Conservation (phyloP, 2,113 vertebrate genomes). For the Daphoenositta chrysoptera region DNA sequence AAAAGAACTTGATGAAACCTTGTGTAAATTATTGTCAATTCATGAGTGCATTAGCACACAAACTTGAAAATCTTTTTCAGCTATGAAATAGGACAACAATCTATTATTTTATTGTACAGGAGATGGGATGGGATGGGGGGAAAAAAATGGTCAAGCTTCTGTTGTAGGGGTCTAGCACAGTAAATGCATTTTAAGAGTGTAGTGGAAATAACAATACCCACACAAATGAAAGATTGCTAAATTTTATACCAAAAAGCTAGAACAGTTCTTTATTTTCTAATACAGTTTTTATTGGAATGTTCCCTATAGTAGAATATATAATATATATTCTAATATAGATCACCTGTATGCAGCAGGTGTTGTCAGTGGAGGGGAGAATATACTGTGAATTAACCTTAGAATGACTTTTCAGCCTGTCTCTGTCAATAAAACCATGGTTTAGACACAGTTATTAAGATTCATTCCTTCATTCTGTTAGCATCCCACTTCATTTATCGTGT, state of each 20-base stretch:
- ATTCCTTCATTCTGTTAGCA: neutral
- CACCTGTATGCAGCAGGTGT: neutral
- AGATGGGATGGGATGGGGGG: too few relatives aligned
- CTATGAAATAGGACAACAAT: accelerated
- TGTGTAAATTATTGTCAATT: neutral
- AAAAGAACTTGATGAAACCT: neutral
- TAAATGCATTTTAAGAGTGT: too few relatives aligned
- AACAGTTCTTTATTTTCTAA: neutral
- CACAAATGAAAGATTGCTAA: neutral
- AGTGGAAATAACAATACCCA: neutral
- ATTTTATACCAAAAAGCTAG: neutral
- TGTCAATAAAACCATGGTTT: accelerated
- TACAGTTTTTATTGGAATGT: neutral
- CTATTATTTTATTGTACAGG: neutral
- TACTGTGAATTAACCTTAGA: accelerated
- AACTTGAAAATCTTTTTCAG: neutral
- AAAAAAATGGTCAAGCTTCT: neutral
- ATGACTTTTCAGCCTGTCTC: too few relatives aligned
- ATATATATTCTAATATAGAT: accelerated
- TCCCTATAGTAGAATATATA: too few relatives aligned
- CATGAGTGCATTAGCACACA: accelerated
- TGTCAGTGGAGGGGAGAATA: neutral
- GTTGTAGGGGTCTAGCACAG: too few relatives aligned
- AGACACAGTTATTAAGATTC: accelerated
- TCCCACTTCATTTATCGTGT: accelerated